phyloP scores from a whole-genome alignment of 2,888 invertebrate genomes.

The Leucozona laternaria region DNA sequence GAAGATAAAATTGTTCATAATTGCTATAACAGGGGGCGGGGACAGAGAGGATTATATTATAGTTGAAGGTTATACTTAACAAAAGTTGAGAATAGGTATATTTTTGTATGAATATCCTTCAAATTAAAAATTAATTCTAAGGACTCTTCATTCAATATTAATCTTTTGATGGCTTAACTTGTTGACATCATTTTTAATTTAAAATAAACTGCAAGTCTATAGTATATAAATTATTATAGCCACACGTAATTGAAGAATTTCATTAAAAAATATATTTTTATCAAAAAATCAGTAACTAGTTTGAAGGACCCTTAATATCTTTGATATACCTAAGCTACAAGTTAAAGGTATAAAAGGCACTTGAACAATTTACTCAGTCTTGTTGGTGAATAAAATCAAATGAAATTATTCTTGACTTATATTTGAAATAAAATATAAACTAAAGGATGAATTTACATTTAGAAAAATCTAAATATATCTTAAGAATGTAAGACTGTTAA shows the following conservation, averaged over 20 bases:
- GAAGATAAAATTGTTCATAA: constrained; percentile 71
- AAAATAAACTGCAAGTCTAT: not conserved
- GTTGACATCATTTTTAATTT: constrained; percentile 35
- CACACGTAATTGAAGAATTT: constrained; percentile 8
- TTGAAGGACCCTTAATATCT: not conserved
- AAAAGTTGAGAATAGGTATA: not conserved
- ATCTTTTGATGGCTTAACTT: constrained; percentile 37
- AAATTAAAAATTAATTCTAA: constrained; percentile 49
- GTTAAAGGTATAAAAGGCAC: not conserved
- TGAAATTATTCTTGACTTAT: no score
- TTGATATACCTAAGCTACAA: not conserved
- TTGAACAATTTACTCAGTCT: not conserved
- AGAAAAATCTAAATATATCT: no score
- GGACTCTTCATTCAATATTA: constrained; percentile 65
- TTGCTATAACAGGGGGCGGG: constrained; percentile 22
- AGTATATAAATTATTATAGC: not conserved
- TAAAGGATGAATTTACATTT: no score
- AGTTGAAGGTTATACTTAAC: constrained; percentile 29
- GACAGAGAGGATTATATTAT: not conserved
- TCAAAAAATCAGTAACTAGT: not conserved
- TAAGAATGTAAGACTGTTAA: no score
- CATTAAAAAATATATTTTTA: not conserved
- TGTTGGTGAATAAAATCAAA: no score
- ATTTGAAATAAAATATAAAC: no score
- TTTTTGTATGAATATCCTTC: not conserved